Percentiles rank a stretch among this genome's conserved stretches.
These are phyloP conservation scores for Heterochromis multidens DNA, from an alignment of 2,113 vertebrate genomes.

Conservation along the genomic window DNA sequence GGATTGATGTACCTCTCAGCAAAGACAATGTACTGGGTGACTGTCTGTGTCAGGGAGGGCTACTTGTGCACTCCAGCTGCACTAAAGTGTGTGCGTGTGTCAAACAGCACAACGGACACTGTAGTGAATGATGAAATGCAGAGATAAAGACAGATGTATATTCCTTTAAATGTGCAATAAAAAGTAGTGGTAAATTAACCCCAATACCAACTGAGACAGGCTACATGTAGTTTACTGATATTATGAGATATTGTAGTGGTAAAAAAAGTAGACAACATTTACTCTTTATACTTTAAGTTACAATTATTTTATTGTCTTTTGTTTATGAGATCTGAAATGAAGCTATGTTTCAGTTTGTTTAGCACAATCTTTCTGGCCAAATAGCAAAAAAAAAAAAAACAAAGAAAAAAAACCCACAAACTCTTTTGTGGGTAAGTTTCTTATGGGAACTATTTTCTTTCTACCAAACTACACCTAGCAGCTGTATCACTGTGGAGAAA, in stretches of 20 bases:
- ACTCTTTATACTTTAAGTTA: neutral
- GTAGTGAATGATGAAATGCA: neutral
- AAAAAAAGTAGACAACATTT: neutral
- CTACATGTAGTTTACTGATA: neutral
- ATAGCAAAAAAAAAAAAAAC: neutral
- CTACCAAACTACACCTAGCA: neutral
- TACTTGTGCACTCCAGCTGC: constrained; percentile 23
- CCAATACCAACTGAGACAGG: neutral
- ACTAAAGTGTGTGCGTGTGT: neutral
- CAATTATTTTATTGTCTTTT: neutral
- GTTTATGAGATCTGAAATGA: neutral
- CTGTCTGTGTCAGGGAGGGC: constrained; percentile 38
- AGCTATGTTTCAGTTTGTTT: neutral
- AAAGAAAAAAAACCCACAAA: neutral
- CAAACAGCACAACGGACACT: neutral
- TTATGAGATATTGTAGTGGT: neutral
- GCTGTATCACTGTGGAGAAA: neutral
- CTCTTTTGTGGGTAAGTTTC: neutral
- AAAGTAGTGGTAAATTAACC: neutral
- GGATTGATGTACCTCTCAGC: constrained; percentile 73
- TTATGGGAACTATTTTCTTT: neutral
- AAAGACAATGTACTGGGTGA: constrained; percentile 50
- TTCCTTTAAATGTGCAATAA: neutral
- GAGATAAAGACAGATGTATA: neutral
- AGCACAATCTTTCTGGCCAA: neutral